Conservation (phyloP, 2,113 vertebrate species). For the Dasyornis broadbenti region DNA sequence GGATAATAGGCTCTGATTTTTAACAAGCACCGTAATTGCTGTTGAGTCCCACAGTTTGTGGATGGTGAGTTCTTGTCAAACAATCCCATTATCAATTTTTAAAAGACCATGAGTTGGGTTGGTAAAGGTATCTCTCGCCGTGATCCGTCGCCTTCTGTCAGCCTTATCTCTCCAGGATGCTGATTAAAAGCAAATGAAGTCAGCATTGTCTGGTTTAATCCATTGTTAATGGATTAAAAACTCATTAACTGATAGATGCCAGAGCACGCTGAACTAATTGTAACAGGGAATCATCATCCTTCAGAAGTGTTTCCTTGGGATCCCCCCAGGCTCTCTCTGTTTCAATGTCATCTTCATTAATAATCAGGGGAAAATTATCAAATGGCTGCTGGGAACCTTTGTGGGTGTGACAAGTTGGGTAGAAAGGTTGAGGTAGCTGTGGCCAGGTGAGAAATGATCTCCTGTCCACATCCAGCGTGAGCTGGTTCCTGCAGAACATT, state of each 20-base stretch:
- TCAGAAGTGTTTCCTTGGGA: constrained; percentile 7
- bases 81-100: not conserved
- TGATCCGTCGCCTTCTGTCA: not conserved
- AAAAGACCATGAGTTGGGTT: not conserved
- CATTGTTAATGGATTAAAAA: constrained; percentile 35
- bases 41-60: not conserved
- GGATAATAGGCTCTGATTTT: not conserved
- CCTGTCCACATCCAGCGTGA: accelerated
- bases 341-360: not conserved
- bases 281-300: not conserved
- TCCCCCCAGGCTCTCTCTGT: not conserved
- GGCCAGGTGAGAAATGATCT: not conserved
- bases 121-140: not conserved
- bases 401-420: not conserved
- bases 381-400: accelerated
- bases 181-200: not conserved
- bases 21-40: not conserved
- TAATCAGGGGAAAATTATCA: not conserved
- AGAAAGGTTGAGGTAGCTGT: not conserved
- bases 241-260: constrained; percentile 30
- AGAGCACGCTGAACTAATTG: not conserved
- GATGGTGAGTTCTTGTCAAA: not conserved
- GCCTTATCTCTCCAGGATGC: not conserved
- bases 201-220: not conserved
- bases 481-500: not conserved